Evolutionary conservation across 2,888 invertebrate species (phyloP).

Genomic region (Apamea monoglypha): DNA sequence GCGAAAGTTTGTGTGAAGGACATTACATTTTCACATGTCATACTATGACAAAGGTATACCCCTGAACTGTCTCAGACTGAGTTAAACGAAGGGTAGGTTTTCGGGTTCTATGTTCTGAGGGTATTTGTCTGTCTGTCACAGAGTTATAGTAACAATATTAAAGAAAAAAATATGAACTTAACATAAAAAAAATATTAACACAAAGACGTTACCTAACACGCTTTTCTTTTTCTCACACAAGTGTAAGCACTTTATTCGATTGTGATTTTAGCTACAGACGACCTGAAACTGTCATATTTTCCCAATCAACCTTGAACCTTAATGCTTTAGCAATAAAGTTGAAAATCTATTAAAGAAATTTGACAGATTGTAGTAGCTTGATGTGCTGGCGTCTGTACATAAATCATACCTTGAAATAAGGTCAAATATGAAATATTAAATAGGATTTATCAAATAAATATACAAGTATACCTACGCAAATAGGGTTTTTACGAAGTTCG

Average conservation of each 20-base stretch:
- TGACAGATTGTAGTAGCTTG: no score
- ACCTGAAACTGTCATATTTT: no score
- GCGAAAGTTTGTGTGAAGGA: not conserved
- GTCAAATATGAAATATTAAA: constrained; percentile 35
- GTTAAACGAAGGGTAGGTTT: not conserved
- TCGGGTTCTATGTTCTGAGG: not conserved
- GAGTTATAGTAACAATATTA: not conserved
- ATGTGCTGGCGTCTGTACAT: no score
- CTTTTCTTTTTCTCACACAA: not conserved
- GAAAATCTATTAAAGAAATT: no score
- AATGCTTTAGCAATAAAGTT: no score
- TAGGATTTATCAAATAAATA: constrained; percentile 46
- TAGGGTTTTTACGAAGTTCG: constrained; percentile 23
- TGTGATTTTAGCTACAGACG: constrained; percentile 14
- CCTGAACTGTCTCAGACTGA: not conserved
- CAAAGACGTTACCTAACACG: not conserved
- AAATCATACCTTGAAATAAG: constrained; percentile 16
- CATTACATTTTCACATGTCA: not conserved
- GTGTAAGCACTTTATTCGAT: constrained; percentile 1
- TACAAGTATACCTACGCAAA: constrained; percentile 26
- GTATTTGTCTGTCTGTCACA: not conserved
- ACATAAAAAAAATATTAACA: not conserved
- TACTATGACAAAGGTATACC: not conserved
- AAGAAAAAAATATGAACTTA: not conserved
- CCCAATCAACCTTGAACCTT: no score